Evolutionary conservation across 2,797 vertebrate genomes (phyloP), one percentile per base, ranked within the genome.

Genomic region (Hemibagrus guttatus): DNA sequence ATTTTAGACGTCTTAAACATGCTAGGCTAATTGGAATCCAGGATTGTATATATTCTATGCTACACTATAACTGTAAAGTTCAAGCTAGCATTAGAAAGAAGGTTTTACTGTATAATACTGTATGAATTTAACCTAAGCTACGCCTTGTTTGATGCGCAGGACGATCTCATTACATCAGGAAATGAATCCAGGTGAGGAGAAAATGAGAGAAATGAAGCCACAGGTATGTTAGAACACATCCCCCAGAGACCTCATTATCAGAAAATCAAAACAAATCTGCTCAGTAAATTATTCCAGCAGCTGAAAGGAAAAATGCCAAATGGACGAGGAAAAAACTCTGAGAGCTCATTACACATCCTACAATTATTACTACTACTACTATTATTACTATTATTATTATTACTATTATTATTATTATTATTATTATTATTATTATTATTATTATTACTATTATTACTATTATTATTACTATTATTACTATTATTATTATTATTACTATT

Each of bases 311-410:
- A 80, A 35, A 42, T 19, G 81, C 75, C 76, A 82, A 68, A 82
- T 69, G 52, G 68, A 71, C 61, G 17, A 28, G 74, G 87, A 68
- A 84, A 85, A 49, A 84, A 49, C 86, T 61, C 56, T 39, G 42
- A 66, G 84, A 89, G 71, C 85, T 87, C 71, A 85, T 90, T 89
- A 89, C 31, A 21, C 52, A 46, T 64, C n/a, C 52, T 63, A 88
- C 63, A 64, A 75, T 71, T 59, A 85, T 81, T 84, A 68, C 81
- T 83, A 81, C 84, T 83, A 88, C 56, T 39, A 28, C 28, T 46
- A 87, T 85, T 69, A 88, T 83, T 75, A 80, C 66, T 39, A n/a
- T n/a, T n/a, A n/a, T n/a, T n/a, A n/a, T n/a, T n/a, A n/a, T n/a
- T 63, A 88, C 63, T 58, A 75, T 71, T 59, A 85, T 81, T 84